Base-by-base conservation (phyloP, 2,888 invertebrate genomes). In the Sinohyriopsis cumingii region DNA sequence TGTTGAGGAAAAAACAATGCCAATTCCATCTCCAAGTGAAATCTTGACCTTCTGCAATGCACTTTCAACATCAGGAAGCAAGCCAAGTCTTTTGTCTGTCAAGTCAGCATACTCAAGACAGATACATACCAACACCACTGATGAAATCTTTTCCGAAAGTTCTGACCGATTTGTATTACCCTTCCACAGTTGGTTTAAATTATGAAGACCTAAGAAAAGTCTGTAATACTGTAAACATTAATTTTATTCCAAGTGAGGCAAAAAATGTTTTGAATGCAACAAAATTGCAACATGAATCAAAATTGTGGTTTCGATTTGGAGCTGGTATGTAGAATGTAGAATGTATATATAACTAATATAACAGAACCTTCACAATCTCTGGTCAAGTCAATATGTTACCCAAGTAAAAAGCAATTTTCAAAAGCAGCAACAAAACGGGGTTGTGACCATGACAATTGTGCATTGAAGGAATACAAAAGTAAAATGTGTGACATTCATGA, bases 281-380 rank as follows among this genome's bases (percentile, higher is more conserved):
- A 25, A 20, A 53, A 24, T 18, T 45, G 12, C 62, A 62, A 24
- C 4, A 19, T 20, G 33, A 24, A 24, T 45, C 28, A 12, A 62
- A 62, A 62, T n/a, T n/a, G n/a, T n/a, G n/a, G n/a, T n/a, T n/a
- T 28, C 19, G 12, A 25, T 65, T 56, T 22, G 24, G 68, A 20
- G 57, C 55, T 55, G 68, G 63, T 28, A n/a, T 57, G 5, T n/a
- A 5, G 6, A 20, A 28, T 33, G 33, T 22, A 28, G 33, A 19
- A 57, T 12, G 68, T 63, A 24, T 68, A 63, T 22, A n/a, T 5
- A 55, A 63, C 57, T 12, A 57, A n/a, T 25, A 33, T 45, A 20
- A 33, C 59, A 59, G 59, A 28, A 5, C 66, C 59, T n/a, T 66
- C 66, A 45, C 28, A 66, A 57, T 45, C 45, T 9, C 59, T 66